These are phyloP conservation scores for Pedionomus torquatus DNA, from an alignment of 2,113 vertebrate species.

Conservation along the genomic window DNA sequence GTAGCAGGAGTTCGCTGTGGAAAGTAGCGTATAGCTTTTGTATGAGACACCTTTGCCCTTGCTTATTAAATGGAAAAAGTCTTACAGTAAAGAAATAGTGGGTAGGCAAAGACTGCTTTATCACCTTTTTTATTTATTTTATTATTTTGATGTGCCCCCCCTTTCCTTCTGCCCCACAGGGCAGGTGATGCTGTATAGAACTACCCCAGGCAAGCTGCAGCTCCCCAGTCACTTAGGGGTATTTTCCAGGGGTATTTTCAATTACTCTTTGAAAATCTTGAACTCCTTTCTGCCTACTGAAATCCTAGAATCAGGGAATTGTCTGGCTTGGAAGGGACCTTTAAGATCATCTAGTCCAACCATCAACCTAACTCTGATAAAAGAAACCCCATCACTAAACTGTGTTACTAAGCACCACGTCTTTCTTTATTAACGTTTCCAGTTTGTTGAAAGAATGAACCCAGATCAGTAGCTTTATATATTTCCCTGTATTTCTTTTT, in stretches of 20 bases:
- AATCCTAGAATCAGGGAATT: not conserved
- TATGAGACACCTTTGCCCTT: not conserved
- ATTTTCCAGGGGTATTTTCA: not conserved
- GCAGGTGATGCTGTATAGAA: rapidly evolving
- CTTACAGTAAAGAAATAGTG: not conserved
- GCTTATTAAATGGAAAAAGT: rapidly evolving
- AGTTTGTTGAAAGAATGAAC: not conserved
- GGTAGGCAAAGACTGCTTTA: not conserved
- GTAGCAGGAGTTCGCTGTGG: not conserved
- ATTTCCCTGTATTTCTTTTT: not conserved
- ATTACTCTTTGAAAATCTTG: not conserved
- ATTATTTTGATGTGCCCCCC: rapidly evolving
- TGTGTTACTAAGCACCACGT: too few relatives aligned
- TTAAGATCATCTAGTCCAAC: too few relatives aligned
- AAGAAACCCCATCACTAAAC: too few relatives aligned
- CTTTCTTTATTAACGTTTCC: rapidly evolving
- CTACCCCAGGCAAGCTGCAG: not conserved
- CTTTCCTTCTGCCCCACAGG: not conserved
- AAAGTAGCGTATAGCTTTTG: rapidly evolving
- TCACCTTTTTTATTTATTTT: not conserved
- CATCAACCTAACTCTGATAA: too few relatives aligned
- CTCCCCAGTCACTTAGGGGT: not conserved
- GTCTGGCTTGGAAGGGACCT: too few relatives aligned
- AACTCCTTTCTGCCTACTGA: not conserved
- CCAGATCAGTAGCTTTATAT: not conserved